phyloP scores from a whole-genome alignment of 2,113 vertebrate genomes.

The Austrofundulus limnaeus region DNA sequence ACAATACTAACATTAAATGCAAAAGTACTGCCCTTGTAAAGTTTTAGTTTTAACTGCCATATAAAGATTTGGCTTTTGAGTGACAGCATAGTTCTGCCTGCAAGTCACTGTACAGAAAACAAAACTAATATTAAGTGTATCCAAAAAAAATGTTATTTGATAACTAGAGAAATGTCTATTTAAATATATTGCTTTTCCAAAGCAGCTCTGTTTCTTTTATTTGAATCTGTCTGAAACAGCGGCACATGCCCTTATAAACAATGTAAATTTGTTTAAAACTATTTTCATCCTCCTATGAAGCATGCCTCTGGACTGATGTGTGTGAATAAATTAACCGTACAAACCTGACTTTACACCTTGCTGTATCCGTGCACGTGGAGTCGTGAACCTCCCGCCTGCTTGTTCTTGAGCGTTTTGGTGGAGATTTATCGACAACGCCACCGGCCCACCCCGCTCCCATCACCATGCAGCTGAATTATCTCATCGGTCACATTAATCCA shows the following conservation, averaged over 20 bases:
- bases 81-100: too few species aligned
- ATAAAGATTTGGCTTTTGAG: too few species aligned
- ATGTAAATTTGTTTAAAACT: background rate
- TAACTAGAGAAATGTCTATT: too few species aligned
- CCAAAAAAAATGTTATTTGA: too few species aligned
- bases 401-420: constrained; percentile 57
- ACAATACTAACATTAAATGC: too few species aligned
- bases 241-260: background rate
- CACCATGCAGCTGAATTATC: constrained; percentile 75
- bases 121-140: too few species aligned
- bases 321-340: background rate
- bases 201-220: background rate
- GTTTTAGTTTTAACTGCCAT: too few species aligned
- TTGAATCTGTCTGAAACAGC: background rate
- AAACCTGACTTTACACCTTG: background rate
- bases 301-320: background rate
- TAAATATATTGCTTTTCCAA: too few species aligned
- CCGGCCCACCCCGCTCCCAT: constrained; percentile 49
- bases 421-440: constrained; percentile 77
- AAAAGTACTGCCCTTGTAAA: too few species aligned
- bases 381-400: constrained; percentile 35
- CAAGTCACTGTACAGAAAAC: too few species aligned
- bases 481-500: constrained; percentile 79
- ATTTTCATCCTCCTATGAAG: background rate
- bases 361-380: constrained; percentile 19